These are phyloP conservation scores for Dissostichus mawsoni DNA, from an alignment of 2,113 vertebrate species.

Conservation along the genomic window DNA sequence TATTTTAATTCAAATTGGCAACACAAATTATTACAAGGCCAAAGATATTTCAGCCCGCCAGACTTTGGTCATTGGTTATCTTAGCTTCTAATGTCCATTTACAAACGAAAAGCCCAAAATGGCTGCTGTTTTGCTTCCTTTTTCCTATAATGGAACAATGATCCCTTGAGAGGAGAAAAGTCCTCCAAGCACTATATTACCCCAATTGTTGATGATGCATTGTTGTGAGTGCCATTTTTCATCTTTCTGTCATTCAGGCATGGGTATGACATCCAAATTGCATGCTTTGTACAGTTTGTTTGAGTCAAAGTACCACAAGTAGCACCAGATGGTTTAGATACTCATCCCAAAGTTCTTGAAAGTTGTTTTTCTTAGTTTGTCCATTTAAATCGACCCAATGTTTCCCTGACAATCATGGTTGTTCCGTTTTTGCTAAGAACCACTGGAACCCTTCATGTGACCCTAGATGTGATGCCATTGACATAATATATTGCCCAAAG, in stretches of 20 bases:
- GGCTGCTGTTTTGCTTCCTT: neutral
- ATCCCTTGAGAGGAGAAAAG: slow-evolving; percentile 29
- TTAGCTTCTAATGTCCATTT: neutral
- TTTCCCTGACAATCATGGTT: neutral
- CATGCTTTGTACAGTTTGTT: slow-evolving; percentile 2
- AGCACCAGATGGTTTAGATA: neutral
- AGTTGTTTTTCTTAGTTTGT: neutral
- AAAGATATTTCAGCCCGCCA: too few relatives aligned
- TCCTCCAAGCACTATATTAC: neutral
- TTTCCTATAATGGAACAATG: neutral
- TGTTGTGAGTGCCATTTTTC: neutral
- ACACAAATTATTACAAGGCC: too few relatives aligned
- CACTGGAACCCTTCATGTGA: neutral
- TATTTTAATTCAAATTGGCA: too few relatives aligned
- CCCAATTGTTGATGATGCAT: slow-evolving; percentile 3
- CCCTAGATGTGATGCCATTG: neutral
- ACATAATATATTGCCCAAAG: neutral
- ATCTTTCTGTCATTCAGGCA: neutral
- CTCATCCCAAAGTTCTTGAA: neutral
- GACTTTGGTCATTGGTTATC: neutral
- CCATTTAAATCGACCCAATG: too few relatives aligned
- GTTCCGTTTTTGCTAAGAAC: neutral
- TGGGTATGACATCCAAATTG: neutral
- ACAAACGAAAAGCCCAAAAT: slow-evolving; percentile 17
- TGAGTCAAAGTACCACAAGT: neutral